Evolutionary conservation across 2,888 invertebrate species (phyloP).

Genomic region (Cephonodes hylas): DNA sequence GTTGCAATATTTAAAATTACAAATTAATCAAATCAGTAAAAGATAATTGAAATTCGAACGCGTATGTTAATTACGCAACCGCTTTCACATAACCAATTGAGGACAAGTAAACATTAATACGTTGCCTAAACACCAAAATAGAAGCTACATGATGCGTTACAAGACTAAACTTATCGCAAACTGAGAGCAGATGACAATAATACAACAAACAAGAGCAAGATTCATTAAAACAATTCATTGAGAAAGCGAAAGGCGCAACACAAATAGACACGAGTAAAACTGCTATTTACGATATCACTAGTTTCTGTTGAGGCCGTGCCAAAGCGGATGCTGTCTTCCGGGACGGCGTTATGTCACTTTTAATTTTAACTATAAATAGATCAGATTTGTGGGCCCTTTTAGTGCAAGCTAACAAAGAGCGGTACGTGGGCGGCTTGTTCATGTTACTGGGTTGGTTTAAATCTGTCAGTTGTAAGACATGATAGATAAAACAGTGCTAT

Average conservation of each 20-base stretch:
- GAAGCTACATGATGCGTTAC: background rate
- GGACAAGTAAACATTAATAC: background rate
- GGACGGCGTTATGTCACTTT: slow-evolving; percentile 24
- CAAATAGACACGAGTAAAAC: slow-evolving; percentile 38
- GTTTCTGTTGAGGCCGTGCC: slow-evolving; percentile 58
- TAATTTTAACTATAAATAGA: slow-evolving; percentile 2
- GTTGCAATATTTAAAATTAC: background rate
- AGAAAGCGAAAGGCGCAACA: slow-evolving; percentile 18
- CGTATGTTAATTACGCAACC: background rate
- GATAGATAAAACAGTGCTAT: too few relatives aligned
- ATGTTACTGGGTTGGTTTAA: background rate
- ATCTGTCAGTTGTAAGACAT: too few relatives aligned
- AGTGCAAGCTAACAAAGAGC: background rate
- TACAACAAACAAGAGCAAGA: background rate
- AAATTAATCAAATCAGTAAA: background rate
- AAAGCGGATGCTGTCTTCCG: slow-evolving; percentile 75
- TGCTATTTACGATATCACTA: slow-evolving; percentile 44
- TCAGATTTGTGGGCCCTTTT: background rate
- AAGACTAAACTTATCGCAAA: background rate
- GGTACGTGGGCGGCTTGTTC: background rate
- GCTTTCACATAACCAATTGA: background rate
- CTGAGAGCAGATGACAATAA: background rate
- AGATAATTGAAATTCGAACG: background rate
- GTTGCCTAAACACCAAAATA: background rate
- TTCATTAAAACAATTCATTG: slow-evolving; percentile 15